Evolutionary conservation across 2,113 vertebrate species (phyloP).

Genomic region (Nyctibius bracteatus): DNA sequence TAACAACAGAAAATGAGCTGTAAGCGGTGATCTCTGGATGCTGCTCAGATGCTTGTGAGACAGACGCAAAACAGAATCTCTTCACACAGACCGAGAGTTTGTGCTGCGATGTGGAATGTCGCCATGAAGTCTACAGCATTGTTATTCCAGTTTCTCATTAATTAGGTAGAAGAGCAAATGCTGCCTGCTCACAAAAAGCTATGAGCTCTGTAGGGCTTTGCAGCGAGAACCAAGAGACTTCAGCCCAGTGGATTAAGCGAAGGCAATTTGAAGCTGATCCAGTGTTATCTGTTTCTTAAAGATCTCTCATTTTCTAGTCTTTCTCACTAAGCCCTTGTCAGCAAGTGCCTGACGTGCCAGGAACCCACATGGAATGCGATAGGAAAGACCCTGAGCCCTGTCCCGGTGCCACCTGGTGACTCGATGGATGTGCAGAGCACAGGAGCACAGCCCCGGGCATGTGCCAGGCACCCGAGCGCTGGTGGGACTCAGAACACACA

Average conservation of each 20-base stretch:
- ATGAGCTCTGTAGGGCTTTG: not conserved
- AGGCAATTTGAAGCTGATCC: not conserved
- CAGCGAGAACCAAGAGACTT: not conserved
- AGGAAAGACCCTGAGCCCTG: not conserved
- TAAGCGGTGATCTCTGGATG: not conserved
- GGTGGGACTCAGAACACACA: not conserved
- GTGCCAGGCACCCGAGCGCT: not conserved
- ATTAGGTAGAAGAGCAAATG: not conserved
- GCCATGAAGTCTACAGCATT: not conserved
- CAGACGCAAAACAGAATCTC: not conserved
- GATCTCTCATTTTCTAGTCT: not conserved
- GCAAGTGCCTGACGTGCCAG: not conserved
- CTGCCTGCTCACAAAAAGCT: not conserved
- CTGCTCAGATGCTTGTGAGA: not conserved
- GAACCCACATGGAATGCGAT: fast-evolving
- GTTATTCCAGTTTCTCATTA: not conserved
- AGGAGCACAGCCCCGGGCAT: fast-evolving
- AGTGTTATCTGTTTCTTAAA: not conserved
- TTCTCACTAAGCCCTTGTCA: not conserved
- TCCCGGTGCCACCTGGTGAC: not conserved
- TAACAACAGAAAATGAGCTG: not conserved
- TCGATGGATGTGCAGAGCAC: fast-evolving
- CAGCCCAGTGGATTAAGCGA: not conserved
- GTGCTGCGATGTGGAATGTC: not conserved
- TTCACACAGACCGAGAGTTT: not conserved